phyloP scores from a whole-genome alignment of 1,140 invertebrate genomes.

The Colletes latitarsis region DNA sequence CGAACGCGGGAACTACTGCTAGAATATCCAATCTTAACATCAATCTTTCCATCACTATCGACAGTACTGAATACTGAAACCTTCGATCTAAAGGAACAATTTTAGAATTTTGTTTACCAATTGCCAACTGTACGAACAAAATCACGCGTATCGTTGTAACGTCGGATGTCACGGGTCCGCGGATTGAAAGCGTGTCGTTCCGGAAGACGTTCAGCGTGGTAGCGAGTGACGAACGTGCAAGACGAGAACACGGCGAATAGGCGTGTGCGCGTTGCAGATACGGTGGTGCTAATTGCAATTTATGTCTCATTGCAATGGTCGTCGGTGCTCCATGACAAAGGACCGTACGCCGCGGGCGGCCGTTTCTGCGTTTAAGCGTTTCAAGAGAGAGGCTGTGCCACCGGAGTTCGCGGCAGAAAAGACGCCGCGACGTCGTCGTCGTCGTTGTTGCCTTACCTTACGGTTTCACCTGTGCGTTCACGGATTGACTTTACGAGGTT shows the following conservation, averaged over 20 bases:
- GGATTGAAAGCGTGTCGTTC: slow-evolving; percentile 7
- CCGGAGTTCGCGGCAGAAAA: slow-evolving; percentile 38
- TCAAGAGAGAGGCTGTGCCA: slow-evolving; percentile 48
- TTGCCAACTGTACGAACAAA: not conserved
- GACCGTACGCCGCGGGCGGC: slow-evolving; percentile 66
- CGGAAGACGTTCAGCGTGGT: not conserved
- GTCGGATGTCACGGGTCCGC: slow-evolving; percentile 1
- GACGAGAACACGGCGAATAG: slow-evolving; percentile 16
- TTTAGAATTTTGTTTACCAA: too few relatives aligned
- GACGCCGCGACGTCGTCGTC: not conserved
- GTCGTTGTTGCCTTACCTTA: not conserved
- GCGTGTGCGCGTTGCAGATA: slow-evolving; percentile 54
- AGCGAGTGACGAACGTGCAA: slow-evolving; percentile 22
- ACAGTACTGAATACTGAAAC: too few relatives aligned
- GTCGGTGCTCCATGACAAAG: slow-evolving; percentile 73
- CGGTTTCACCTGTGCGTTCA: slow-evolving; percentile 14
- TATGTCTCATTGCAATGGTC: slow-evolving; percentile 77
- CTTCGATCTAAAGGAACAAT: too few relatives aligned
- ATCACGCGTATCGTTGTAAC: not conserved
- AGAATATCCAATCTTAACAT: too few relatives aligned
- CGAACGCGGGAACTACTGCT: too few relatives aligned
- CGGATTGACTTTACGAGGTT: slow-evolving; percentile 25
- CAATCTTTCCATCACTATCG: too few relatives aligned
- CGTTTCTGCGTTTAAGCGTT: slow-evolving; percentile 73
- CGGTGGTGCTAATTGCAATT: slow-evolving; percentile 77